Evolutionary conservation across 2,888 invertebrate species (phyloP).

Genomic region (Drosophila phalerata): DNA sequence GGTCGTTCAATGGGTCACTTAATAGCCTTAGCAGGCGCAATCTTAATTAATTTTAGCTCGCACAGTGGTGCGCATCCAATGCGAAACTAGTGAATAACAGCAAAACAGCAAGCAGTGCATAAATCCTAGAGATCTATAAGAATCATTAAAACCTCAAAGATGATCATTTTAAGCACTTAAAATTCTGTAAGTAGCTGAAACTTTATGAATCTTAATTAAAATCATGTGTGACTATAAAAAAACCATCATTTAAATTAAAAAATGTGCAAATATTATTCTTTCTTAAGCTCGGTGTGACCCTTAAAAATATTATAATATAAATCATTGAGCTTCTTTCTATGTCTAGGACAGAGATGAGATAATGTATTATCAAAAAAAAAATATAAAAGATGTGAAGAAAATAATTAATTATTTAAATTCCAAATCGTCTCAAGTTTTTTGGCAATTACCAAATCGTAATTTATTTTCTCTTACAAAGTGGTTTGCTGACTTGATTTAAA

Average conservation of each 20-base stretch:
- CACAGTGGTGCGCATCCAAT: slow-evolving; percentile 33
- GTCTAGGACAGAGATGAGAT: background rate
- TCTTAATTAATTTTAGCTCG: slow-evolving; percentile 67
- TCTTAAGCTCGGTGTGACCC: too few relatives aligned
- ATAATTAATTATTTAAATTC: background rate
- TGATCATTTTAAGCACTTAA: too few relatives aligned
- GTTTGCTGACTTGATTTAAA: background rate
- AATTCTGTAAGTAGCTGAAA: too few relatives aligned
- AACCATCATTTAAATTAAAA: too few relatives aligned
- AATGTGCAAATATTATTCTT: too few relatives aligned
- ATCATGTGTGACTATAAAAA: too few relatives aligned
- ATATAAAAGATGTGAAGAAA: background rate
- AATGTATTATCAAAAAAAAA: background rate
- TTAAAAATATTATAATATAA: too few relatives aligned
- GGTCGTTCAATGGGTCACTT: slow-evolving; percentile 66
- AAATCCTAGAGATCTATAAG: background rate
- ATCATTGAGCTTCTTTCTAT: too few relatives aligned
- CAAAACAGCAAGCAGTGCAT: background rate
- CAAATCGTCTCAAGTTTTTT: too few relatives aligned
- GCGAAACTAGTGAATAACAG: too few relatives aligned
- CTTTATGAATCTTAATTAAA: background rate
- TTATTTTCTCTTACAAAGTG: background rate
- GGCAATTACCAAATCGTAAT: background rate
- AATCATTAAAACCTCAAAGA: background rate
- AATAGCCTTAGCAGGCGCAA: slow-evolving; percentile 60